These are phyloP conservation scores for Orestias chungarensis DNA, from an alignment of 2,797 vertebrate species.

Conservation along the genomic window DNA sequence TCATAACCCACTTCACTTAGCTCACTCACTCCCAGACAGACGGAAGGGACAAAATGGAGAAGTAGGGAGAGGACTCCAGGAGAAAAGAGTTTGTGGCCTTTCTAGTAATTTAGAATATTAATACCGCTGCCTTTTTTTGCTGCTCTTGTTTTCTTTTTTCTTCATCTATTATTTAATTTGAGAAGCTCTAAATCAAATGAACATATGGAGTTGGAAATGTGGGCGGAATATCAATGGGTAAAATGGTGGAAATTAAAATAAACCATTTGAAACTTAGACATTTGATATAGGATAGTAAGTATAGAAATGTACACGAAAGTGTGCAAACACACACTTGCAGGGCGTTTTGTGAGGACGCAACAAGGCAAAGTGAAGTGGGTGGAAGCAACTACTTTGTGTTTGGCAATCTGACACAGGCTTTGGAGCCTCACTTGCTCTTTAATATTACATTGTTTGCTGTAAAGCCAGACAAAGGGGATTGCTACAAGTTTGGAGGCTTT, in stretches of 20 bases:
- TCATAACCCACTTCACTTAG: slow-evolving; percentile 81
- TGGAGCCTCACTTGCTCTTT: slow-evolving; percentile 76
- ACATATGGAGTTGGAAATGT: slow-evolving; percentile 70
- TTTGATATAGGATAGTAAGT: slow-evolving; percentile 33
- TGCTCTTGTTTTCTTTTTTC: slow-evolving; percentile 44
- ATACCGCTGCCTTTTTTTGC: slow-evolving; percentile 64
- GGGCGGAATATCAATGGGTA: slow-evolving; percentile 73
- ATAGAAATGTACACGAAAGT: slow-evolving; percentile 40
- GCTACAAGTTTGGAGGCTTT: slow-evolving; percentile 83
- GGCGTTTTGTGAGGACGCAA: slow-evolving; percentile 35
- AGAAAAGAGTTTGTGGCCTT: slow-evolving; percentile 50
- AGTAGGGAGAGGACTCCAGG: slow-evolving; percentile 27
- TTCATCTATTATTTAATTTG: slow-evolving; percentile 72
- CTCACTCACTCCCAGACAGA: slow-evolving; percentile 75
- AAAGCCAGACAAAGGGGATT: slow-evolving; percentile 80
- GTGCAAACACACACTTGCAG: slow-evolving; percentile 18
- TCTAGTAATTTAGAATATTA: slow-evolving; percentile 69
- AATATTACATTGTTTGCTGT: slow-evolving; percentile 81
- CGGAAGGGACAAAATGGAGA: slow-evolving; percentile 65
- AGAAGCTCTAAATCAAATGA: slow-evolving; percentile 80
- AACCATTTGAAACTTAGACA: slow-evolving; percentile 56
- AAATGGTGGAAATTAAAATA: slow-evolving; percentile 62
- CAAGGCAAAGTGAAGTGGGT: slow-evolving; percentile 35
- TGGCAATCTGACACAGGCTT: slow-evolving; percentile 75
- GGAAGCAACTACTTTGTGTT: slow-evolving; percentile 74